Conservation (phyloP, 2,888 invertebrate species). For the Drosophila robusta region DNA sequence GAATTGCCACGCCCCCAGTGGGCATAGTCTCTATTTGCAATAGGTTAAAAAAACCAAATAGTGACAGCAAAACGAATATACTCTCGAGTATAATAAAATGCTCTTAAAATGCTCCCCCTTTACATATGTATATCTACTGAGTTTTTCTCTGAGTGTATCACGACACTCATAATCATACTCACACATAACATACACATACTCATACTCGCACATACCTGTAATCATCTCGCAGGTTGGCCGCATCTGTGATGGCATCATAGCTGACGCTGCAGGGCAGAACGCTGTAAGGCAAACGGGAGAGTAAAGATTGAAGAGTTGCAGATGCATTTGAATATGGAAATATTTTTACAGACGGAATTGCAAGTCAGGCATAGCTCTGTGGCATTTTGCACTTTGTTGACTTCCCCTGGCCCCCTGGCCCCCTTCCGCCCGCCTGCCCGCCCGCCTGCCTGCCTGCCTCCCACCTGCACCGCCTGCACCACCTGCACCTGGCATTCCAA, state of each 20-base stretch:
- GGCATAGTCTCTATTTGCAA: too few species aligned
- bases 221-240: constrained; percentile 78
- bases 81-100: too few species aligned
- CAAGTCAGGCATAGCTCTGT: constrained; percentile 34
- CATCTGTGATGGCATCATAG: constrained; percentile 84
- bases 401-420: not conserved
- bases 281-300: constrained; percentile 83
- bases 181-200: too few species aligned
- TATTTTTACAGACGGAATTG: constrained; percentile 20
- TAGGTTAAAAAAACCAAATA: too few species aligned
- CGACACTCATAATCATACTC: not conserved
- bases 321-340: constrained; percentile 35
- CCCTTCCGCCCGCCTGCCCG: not conserved
- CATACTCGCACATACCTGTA: constrained; percentile 78
- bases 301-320: constrained; percentile 16
- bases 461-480: too few species aligned
- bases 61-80: too few species aligned
- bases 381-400: constrained; percentile 24
- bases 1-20: too few species aligned
- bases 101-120: too few species aligned
- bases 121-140: too few species aligned
- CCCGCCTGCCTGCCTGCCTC: too few species aligned
- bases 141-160: not conserved
- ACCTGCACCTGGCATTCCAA: constrained; percentile 24
- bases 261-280: constrained; percentile 88